Evolutionary conservation across 2,888 invertebrate species (phyloP), one percentile per base, ranked within the genome.

Genomic region (Cryptocheilus praepositus): DNA sequence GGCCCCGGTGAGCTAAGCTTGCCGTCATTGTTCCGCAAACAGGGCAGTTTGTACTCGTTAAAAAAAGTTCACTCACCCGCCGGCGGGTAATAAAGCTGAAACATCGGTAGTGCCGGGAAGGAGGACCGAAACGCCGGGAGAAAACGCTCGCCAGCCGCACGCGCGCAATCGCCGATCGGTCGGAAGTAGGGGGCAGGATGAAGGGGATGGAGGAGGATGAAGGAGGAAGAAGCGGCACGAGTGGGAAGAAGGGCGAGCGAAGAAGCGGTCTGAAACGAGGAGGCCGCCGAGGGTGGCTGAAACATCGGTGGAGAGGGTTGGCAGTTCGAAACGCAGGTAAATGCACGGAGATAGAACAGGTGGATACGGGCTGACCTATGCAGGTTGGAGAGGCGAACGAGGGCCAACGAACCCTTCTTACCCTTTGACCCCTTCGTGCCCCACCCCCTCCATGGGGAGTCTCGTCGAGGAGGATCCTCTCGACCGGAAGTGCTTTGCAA

Each of bases 391-490:
- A 68, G 71, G 67, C 67, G 73, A 81, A 76, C 65, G 72, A 80
- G 79, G 83, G 81, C 82, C 83, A 83, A 81, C 81, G 83, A 83
- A 79, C 83, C 83, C 81, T 79, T 76, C 77, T 82, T 82, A 81
- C 81, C 77, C 80, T 82, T 81, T 81, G 83, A 82, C 83, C 82
- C 76, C 51, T 58, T 25, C 56, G 36, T 54, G 57, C 55, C 59
- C 19, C 18, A 46, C 62, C 19, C 18, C 46, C 16, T 11, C 61
- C 68, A 16, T 25, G 54, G 64, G 76, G 60, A 68, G 74, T 55
- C 67, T 59, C 68, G 66, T 56, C 60, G 71, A 62, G 71, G 67
- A 74, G 79, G 66, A 76, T 77, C 71, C 79, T 79, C 79, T 79
- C 71, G 73, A 69, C 72, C 81, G 73, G 78, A 81, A 81, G 81